These are phyloP conservation scores for Oceanodroma tethys DNA, from an alignment of 2,113 vertebrate species.

Conservation along the genomic window DNA sequence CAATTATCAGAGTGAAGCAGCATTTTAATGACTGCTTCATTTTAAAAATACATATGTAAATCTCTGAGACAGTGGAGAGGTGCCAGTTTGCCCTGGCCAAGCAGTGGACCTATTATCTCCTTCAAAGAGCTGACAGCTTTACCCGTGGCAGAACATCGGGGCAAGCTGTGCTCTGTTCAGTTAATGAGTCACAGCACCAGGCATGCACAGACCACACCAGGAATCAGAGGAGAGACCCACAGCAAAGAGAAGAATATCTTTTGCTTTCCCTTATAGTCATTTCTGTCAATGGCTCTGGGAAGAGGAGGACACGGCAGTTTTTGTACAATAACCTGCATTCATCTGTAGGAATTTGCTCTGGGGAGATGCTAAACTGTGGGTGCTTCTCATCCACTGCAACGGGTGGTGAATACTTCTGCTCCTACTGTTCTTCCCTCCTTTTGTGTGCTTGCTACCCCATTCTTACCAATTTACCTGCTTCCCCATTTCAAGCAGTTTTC, in stretches of 20 bases:
- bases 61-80: neutral
- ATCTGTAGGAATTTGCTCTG: neutral
- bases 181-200: neutral
- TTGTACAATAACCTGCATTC: neutral
- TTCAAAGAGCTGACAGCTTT: slow-evolving; percentile 7
- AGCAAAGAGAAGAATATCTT: neutral
- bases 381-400: rapidly evolving
- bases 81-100: neutral
- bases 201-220: neutral
- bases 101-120: slow-evolving; percentile 9
- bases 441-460: rapidly evolving
- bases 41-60: neutral
- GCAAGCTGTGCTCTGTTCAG: neutral
- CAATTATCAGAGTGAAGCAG: slow-evolving; percentile 40
- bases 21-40: slow-evolving; percentile 11
- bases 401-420: neutral
- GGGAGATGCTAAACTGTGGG: neutral
- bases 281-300: neutral
- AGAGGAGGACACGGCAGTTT: neutral
- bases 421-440: neutral
- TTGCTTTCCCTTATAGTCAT: neutral
- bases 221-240: neutral
- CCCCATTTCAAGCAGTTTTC: neutral
- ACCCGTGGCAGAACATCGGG: neutral
- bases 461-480: neutral